phyloP scores from a whole-genome alignment of 1,140 invertebrate genomes.

The Anadara kagoshimensis region DNA sequence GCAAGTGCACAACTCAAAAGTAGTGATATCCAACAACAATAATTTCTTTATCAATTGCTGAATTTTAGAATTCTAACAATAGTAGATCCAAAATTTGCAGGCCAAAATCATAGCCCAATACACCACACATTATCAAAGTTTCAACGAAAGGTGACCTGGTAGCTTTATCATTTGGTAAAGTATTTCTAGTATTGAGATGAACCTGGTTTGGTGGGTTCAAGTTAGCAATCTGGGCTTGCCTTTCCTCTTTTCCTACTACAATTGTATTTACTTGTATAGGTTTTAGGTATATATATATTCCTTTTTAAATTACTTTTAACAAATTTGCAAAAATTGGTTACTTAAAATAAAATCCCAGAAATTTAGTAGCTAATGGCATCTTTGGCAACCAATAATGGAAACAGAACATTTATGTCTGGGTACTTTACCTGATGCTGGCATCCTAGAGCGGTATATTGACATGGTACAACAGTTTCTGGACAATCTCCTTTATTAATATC shows the following conservation, averaged over 20 bases:
- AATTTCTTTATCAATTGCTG: neutral
- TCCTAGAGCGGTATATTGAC: constrained; percentile 42
- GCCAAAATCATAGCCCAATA: too few species aligned
- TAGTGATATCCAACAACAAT: neutral
- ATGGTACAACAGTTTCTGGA: constrained; percentile 38
- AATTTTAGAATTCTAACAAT: too few species aligned
- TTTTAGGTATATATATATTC: neutral
- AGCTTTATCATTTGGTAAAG: too few species aligned
- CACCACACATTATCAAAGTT: too few species aligned
- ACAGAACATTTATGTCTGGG: neutral
- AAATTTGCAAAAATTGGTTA: neutral
- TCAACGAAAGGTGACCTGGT: too few species aligned
- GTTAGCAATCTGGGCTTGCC: neutral
- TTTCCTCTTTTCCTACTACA: neutral
- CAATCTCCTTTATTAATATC: constrained; percentile 43
- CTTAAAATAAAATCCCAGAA: neutral
- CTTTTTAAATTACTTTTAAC: too few species aligned
- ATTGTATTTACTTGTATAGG: neutral
- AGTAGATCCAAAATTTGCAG: too few species aligned
- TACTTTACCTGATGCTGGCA: constrained; percentile 39
- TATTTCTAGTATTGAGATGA: too few species aligned
- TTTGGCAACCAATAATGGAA: neutral
- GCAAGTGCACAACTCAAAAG: too few species aligned
- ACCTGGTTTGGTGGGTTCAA: too few species aligned
- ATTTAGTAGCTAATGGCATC: neutral